Evolutionary conservation across 2,888 invertebrate species (phyloP).

Genomic region (Nomada ruficornis): DNA sequence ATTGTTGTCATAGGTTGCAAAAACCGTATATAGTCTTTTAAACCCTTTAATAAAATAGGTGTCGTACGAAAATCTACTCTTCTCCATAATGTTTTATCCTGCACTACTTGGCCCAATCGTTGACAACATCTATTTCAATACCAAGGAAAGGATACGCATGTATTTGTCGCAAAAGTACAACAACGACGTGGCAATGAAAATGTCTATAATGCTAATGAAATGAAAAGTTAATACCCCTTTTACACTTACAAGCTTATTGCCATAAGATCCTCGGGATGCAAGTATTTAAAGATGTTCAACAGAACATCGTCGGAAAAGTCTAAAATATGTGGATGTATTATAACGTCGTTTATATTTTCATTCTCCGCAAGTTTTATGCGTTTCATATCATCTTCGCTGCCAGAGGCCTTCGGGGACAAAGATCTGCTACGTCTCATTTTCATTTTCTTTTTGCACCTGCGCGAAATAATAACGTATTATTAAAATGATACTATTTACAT

Average conservation of each 20-base stretch:
- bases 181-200: no score
- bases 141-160: neutral
- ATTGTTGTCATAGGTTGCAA: slow-evolving; percentile 83
- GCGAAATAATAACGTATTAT: neutral
- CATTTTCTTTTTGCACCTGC: slow-evolving; percentile 69
- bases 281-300: slow-evolving; percentile 84
- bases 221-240: slow-evolving; percentile 7
- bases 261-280: slow-evolving; percentile 85
- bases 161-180: neutral
- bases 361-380: slow-evolving; percentile 65
- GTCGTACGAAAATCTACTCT: slow-evolving; percentile 84
- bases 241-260: slow-evolving; percentile 85
- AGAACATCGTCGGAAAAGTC: slow-evolving; percentile 87
- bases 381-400: slow-evolving; percentile 74
- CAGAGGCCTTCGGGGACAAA: slow-evolving; percentile 78
- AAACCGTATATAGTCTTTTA: slow-evolving; percentile 84
- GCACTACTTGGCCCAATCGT: slow-evolving; percentile 84
- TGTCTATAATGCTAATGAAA: slow-evolving; percentile 8
- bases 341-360: slow-evolving; percentile 56
- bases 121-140: slow-evolving; percentile 83
- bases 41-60: slow-evolving; percentile 76
- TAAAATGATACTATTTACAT: neutral
- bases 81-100: slow-evolving; percentile 86
- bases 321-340: slow-evolving; percentile 79
- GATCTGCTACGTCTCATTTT: slow-evolving; percentile 81